phyloP scores from a whole-genome alignment of 2,113 vertebrate genomes.

The Rhynchomys soricoides region DNA sequence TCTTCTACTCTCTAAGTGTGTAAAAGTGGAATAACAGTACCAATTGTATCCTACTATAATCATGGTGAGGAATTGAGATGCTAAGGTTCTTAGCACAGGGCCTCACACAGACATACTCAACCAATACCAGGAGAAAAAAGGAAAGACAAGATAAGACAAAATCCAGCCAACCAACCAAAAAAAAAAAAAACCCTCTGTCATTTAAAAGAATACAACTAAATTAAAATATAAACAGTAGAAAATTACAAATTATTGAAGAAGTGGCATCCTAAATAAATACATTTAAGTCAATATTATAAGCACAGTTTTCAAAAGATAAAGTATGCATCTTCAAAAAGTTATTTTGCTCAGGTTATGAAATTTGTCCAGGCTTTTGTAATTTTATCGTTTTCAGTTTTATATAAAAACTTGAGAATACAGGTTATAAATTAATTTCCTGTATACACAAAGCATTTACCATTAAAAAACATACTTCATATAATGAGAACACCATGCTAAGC shows the following conservation, averaged over 20 bases:
- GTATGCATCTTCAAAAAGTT: conserved; percentile 5
- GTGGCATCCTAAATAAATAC: neutral
- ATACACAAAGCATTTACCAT: conserved; percentile 6
- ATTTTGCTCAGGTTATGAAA: conserved; percentile 48
- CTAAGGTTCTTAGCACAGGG: neutral
- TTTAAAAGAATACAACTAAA: conserved; percentile 59
- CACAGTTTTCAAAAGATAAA: conserved; percentile 58
- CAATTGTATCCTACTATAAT: neutral
- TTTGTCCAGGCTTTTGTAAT: conserved; percentile 20
- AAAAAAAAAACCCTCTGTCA: neutral
- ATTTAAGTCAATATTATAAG: conserved; percentile 35
- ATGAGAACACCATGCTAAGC: neutral
- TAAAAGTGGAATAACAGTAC: neutral
- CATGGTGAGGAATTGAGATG: conserved; percentile 19
- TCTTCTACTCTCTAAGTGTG: conserved; percentile 4
- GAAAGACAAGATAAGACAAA: too few species aligned
- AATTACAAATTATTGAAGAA: conserved; percentile 42
- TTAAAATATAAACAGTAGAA: conserved; percentile 29
- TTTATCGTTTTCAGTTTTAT: conserved; percentile 52
- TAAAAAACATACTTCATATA: neutral
- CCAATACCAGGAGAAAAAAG: neutral
- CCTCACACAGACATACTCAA: conserved; percentile 25
- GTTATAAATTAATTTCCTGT: neutral
- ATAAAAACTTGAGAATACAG: conserved; percentile 25
- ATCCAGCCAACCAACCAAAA: too few species aligned